Percentiles rank a stretch among this genome's conserved stretches.
Evolutionary conservation across 64 coral and sea anemone genomes (phyloP).

Genomic region (Acropora yongei): DNA sequence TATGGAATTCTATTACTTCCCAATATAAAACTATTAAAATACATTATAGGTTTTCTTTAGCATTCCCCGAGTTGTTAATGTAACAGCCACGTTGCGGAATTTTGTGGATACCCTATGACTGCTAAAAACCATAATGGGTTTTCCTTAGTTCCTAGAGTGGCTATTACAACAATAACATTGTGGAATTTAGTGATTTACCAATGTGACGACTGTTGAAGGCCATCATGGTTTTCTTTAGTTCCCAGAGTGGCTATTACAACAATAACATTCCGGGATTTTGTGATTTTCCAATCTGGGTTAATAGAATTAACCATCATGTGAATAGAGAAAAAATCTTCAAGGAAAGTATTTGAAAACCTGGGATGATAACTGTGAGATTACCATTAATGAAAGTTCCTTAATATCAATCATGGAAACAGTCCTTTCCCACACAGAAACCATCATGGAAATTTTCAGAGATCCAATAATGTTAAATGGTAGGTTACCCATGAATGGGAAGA

Average conservation of each 20-base stretch:
- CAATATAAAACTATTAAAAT: too few species aligned
- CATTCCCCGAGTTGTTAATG: too few species aligned
- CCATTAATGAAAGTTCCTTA: constrained; percentile 1
- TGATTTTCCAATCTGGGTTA: constrained; percentile 21
- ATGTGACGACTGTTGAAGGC: not conserved
- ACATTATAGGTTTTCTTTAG: too few species aligned
- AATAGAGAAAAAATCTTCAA: constrained; percentile 1
- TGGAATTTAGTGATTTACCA: not conserved
- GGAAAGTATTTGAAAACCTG: not conserved
- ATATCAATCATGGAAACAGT: constrained; percentile 6
- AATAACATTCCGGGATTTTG: constrained; percentile 12
- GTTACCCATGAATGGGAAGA: constrained; percentile 19
- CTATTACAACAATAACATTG: not conserved
- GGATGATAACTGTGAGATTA: constrained; percentile 17
- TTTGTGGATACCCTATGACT: too few species aligned
- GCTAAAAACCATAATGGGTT: too few species aligned
- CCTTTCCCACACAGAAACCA: not conserved
- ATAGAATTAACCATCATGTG: not conserved
- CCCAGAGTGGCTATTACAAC: not conserved
- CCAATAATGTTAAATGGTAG: not conserved
- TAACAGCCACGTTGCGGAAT: too few species aligned
- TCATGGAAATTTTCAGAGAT: not conserved
- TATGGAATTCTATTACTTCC: too few species aligned
- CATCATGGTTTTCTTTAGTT: not conserved
- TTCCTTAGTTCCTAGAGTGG: too few species aligned